phyloP scores from a whole-genome alignment of 2,113 vertebrate species.

The Pipa parva region DNA sequence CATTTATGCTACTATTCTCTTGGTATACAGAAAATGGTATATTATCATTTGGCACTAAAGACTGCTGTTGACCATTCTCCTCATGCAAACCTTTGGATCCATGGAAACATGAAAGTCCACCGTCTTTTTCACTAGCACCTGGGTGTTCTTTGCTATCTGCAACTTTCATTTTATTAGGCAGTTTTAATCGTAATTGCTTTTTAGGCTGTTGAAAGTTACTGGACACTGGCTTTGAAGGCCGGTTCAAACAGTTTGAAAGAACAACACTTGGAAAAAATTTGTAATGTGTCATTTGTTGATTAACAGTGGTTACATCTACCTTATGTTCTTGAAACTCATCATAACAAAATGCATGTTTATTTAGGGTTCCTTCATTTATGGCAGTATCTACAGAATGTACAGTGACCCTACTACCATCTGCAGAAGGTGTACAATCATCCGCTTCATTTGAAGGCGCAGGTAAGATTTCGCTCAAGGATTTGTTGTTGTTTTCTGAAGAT shows the following conservation, averaged over 20 bases:
- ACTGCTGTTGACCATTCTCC: background rate
- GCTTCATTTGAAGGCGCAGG: constrained; percentile 63
- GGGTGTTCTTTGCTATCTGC: constrained; percentile 57
- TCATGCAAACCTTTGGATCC: constrained; percentile 16
- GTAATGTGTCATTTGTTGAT: constrained; percentile 94
- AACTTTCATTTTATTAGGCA: constrained; percentile 72
- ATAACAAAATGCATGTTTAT: constrained; percentile 92
- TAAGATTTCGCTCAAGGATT: constrained; percentile 62
- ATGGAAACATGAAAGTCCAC: constrained; percentile 31
- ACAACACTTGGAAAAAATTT: constrained; percentile 98
- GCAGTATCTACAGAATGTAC: constrained; percentile 63
- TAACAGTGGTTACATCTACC: constrained; percentile 81
- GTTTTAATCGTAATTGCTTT: constrained; percentile 76
- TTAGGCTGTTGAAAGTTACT: constrained; percentile 71
- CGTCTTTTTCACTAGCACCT: constrained; percentile 32
- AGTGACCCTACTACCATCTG: constrained; percentile 61
- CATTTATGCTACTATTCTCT: constrained; percentile 3
- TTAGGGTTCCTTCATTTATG: constrained; percentile 77
- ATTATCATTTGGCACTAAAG: background rate
- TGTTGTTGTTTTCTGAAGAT: constrained; percentile 71
- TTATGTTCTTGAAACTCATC: constrained; percentile 97
- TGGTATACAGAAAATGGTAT: background rate
- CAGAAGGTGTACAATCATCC: constrained; percentile 63
- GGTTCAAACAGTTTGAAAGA: constrained; percentile 92
- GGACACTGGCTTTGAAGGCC: constrained; percentile 76